Evolutionary conservation across 2,888 invertebrate genomes (phyloP), one percentile per base, ranked within the genome.

Genomic region (Nomada fucata): DNA sequence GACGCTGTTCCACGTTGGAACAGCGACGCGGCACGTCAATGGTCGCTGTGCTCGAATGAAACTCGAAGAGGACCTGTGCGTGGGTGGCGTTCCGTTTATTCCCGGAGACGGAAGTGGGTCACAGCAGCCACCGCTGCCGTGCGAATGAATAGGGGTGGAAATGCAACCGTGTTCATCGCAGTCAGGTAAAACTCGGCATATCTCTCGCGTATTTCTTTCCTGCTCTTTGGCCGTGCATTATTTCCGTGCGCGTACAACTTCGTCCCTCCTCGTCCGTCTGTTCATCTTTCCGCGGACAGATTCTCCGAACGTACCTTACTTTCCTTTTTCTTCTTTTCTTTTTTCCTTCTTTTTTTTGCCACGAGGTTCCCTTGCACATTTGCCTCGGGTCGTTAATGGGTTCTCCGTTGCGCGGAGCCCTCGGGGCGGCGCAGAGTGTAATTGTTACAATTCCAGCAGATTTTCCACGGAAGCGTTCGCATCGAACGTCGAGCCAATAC

Each of bases 91-190:
- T 71, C 65, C 76, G 86, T 88, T 89, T 89, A 89, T 89, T 90
- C 86, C 84, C 84, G 79, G 86, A 79, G 85, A 80, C 82, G 85
- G 86, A 89, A 88, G 87, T 90, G 88, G 89, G 89, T 90, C 89
- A 89, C 64, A 87, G 83, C 76, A 83, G 87, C 81, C 83, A 82
- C 78, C 83, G 82, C 26, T 29, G 57, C 2, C 67, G 67, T 69
- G 75, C 78, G 82, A 68, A 84, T 88, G 86, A 89, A 89, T 88
- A 88, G 88, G 86, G 86, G 83, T 85, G 78, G 82, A 83, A 87
- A 84, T 76, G 84, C 82, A 83, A 76, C 84, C 69, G 79, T 44
- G 74, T 63, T 74, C 63, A 75, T 60, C 55, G 47, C 55, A 67
- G 67, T 52, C 70, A 76, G 76, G 76, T 80, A 64, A 59, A 76